A percentile compares a stretch with the other conserved stretches of the same genome.
These are phyloP conservation scores for Pseudoatta argentina DNA, from an alignment of 1,140 invertebrate species.

Conservation along the genomic window DNA sequence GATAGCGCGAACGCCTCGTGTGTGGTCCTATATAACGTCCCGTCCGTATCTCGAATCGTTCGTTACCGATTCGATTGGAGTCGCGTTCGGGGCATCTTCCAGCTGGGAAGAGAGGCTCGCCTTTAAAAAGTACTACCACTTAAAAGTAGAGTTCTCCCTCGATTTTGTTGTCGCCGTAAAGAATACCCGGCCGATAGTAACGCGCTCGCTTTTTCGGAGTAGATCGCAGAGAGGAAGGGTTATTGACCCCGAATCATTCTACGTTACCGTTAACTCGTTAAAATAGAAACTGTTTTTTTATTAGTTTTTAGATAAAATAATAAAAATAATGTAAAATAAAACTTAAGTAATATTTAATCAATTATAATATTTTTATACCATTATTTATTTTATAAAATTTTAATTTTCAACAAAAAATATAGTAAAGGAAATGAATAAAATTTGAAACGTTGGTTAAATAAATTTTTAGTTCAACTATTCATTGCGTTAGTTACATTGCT, in stretches of 20 bases:
- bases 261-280: background rate
- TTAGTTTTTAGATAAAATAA: background rate
- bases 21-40: conserved; percentile 82
- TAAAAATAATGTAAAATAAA: background rate
- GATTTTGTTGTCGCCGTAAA: conserved; percentile 56
- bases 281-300: background rate
- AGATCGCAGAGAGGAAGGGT: conserved; percentile 5
- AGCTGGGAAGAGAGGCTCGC: conserved; percentile 17
- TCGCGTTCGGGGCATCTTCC: conserved; percentile 49
- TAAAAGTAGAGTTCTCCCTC: conserved; percentile 64
- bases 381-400: background rate
- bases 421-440: background rate
- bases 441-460: background rate
- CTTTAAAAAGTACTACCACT: conserved; percentile 66
- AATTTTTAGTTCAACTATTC: background rate
- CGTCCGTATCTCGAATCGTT: conserved; percentile 84
- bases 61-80: conserved; percentile 85
- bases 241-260: conserved; percentile 12
- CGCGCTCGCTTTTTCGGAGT: conserved; percentile 47
- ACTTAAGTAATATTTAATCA: background rate
- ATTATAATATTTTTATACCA: background rate
- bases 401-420: background rate
- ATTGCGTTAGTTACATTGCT: background rate
- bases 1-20: conserved; percentile 81
- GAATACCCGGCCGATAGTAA: conserved; percentile 32